Evolutionary conservation across 1,140 invertebrate species (phyloP), one percentile per base, ranked within the genome.

Genomic region (Ditylenchus dipsaci): DNA sequence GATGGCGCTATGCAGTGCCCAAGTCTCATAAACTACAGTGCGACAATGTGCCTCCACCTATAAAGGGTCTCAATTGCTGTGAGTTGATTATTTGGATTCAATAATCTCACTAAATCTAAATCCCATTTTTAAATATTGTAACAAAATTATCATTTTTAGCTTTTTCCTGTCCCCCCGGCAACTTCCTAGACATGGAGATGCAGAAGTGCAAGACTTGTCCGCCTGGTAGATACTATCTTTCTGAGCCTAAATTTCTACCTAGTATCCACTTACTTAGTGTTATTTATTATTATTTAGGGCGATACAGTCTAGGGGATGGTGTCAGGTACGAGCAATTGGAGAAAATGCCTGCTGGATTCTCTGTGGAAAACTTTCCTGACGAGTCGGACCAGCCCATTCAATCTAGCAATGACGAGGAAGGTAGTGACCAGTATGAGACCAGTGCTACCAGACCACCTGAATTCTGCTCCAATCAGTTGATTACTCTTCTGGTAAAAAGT

Each of bases 311-410:
- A 23, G 80, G 80, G 8, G 76, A 76, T 30, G 80, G 81, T 42
- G 64, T 80, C 19, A 70, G 80, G 42, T 82, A 78, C 67, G 81
- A 82, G 42, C 71, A 76, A 47, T 82, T 82, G 61, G 74, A 42
- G 33, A 58, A 67, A 57, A 59, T 82, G 27, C 80, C 80, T 0
- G 30, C 61, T 26, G 80, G 80, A 11, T 71, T 71, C 49, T 53
- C 69, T 29, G 56, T 71, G 15, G 68, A 71, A 49, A 71, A 71
- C 70, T 71, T 33, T 33, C 65, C 64, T n/a, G 67, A 71, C 61
- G 69, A 71, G 33, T 53, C 67, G 17, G 27, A 38, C 42, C n/a
- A 23, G 30, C 21, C 30, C 5, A 27, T 64, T 19, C 17, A 27
- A 15, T 69, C 38, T 33, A 23, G 30, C 21, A 21, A 17, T 9